Percentiles rank a stretch among this genome's conserved stretches.
phyloP scores from a whole-genome alignment of 2,888 invertebrate species.

The Arrhopalites spinosus region DNA sequence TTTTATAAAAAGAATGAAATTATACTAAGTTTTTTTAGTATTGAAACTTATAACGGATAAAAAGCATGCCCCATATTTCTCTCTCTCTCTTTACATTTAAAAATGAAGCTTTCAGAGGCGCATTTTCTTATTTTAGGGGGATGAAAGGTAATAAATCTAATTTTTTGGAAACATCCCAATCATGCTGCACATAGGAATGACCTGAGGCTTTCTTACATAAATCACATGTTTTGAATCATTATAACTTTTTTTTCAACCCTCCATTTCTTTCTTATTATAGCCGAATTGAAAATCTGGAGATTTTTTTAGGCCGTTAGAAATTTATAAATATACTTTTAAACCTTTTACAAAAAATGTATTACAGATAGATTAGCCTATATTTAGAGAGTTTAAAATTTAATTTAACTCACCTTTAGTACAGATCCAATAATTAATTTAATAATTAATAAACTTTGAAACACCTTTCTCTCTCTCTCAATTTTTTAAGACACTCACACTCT shows the following conservation, averaged over 20 bases:
- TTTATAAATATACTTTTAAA: not conserved
- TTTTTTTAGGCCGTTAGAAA: too few species aligned
- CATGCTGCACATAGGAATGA: constrained; percentile 35
- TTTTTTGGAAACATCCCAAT: constrained; percentile 47
- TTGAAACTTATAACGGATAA: too few species aligned
- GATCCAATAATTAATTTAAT: too few species aligned
- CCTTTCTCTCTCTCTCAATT: too few species aligned
- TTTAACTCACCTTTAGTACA: too few species aligned
- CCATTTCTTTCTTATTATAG: not conserved
- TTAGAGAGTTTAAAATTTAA: not conserved
- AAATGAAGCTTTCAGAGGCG: constrained; percentile 26
- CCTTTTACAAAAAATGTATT: not conserved
- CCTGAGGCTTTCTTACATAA: constrained; percentile 31
- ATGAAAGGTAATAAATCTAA: constrained; percentile 48
- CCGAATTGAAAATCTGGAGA: not conserved
- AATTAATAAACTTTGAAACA: too few species aligned
- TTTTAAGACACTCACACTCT: too few species aligned
- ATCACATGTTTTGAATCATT: constrained; percentile 22
- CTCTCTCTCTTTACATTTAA: constrained; percentile 1
- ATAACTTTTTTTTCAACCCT: constrained; percentile 6
- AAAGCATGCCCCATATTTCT: not conserved
- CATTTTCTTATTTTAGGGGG: constrained; percentile 39
- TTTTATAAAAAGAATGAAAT: too few species aligned
- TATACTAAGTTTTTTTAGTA: too few species aligned
- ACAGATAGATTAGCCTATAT: not conserved